A percentile compares a stretch with the other conserved stretches of the same genome.
Evolutionary conservation across 2,797 vertebrate genomes (phyloP).

Genomic region (Sebastiscus albofasciatus): DNA sequence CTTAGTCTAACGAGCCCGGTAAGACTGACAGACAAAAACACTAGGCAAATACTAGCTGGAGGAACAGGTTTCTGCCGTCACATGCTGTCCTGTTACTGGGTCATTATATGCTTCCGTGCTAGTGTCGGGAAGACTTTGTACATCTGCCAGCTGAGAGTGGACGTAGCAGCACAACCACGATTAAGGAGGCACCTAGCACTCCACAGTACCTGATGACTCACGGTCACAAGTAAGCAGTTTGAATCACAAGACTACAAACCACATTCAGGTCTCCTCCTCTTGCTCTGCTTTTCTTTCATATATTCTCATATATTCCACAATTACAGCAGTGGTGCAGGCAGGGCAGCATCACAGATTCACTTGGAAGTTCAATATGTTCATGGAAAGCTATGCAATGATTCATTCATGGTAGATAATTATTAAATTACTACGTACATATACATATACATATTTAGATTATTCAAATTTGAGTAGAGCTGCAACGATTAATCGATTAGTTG

Average conservation of each 20-base stretch:
- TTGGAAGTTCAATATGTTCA: not conserved
- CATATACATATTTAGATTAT: not conserved
- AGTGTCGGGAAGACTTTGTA: constrained; percentile 23
- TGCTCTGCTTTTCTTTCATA: constrained; percentile 11
- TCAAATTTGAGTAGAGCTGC: too few relatives aligned
- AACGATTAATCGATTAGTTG: too few relatives aligned
- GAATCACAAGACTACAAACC: constrained; percentile 56
- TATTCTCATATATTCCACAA: not conserved
- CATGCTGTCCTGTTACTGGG: constrained; percentile 26
- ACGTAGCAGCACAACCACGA: constrained; percentile 22
- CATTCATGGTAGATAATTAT: not conserved
- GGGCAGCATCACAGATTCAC: not conserved
- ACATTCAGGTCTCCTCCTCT: constrained; percentile 20
- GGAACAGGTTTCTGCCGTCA: constrained; percentile 56
- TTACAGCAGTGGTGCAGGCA: not conserved
- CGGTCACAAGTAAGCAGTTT: constrained; percentile 52
- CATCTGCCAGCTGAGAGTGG: constrained; percentile 35
- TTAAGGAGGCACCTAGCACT: constrained; percentile 36
- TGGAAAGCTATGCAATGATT: not conserved
- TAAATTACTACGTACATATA: not conserved
- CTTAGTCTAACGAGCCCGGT: constrained; percentile 65
- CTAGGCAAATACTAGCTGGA: constrained; percentile 30
- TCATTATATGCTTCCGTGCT: constrained; percentile 36
- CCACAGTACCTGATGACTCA: constrained; percentile 67
- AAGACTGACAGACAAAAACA: constrained; percentile 56